A percentile compares a stretch with the other conserved stretches of the same genome.
These are phyloP conservation scores for Notamacropus eugenii DNA, from an alignment of 2,797 vertebrate species.

Conservation along the genomic window DNA sequence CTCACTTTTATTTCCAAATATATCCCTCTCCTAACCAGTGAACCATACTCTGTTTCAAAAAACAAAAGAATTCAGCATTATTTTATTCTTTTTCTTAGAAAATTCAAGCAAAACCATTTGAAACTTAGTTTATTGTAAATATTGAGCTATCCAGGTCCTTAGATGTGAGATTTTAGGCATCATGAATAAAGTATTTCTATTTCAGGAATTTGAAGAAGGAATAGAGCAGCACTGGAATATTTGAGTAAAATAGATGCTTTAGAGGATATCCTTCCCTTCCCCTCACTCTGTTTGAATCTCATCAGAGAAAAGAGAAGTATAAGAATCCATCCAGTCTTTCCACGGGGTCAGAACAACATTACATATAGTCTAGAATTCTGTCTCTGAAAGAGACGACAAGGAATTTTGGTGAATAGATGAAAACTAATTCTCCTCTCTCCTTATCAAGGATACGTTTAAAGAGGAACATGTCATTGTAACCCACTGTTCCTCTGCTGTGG, in stretches of 20 bases:
- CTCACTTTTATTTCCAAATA: neutral
- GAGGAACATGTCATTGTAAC: neutral
- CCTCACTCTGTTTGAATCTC: neutral
- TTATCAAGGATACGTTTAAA: conserved; percentile 24
- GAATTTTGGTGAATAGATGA: conserved; percentile 15
- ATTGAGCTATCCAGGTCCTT: conserved; percentile 15
- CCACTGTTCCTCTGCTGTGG: neutral
- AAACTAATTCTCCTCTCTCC: neutral
- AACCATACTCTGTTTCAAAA: neutral
- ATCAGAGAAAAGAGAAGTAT: neutral
- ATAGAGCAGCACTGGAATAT: neutral
- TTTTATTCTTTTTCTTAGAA: neutral
- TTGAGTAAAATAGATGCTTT: conserved; percentile 7
- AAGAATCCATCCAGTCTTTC: neutral
- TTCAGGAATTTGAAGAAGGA: neutral
- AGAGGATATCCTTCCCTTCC: neutral
- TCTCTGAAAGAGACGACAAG: conserved; percentile 14
- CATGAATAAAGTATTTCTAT: neutral
- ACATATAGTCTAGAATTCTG: neutral
- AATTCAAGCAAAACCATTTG: conserved; percentile 31
- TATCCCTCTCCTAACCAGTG: neutral
- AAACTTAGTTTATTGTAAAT: conserved; percentile 34
- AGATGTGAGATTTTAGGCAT: neutral
- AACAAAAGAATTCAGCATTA: neutral
- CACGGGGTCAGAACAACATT: conserved; percentile 27